Conservation (phyloP, 2,113 vertebrate genomes). For the Phaetusa simplex region DNA sequence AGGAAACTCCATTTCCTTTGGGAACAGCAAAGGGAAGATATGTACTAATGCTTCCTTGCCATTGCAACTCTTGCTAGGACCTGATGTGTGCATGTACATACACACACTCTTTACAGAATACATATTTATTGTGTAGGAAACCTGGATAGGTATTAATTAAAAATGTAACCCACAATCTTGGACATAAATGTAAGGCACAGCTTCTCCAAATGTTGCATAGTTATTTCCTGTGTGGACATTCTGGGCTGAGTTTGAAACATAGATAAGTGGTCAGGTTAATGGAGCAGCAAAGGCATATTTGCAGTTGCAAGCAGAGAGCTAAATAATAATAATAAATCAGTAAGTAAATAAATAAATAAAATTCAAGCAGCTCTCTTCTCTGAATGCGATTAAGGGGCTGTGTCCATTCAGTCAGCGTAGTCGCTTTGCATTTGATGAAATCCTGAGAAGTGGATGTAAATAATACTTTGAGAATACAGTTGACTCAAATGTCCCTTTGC, state of each 20-base stretch:
- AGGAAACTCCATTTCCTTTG: neutral
- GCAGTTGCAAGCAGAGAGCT: constrained; percentile 27
- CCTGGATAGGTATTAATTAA: neutral
- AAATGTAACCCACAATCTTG: neutral
- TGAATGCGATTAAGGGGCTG: neutral
- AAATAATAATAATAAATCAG: constrained; percentile 52
- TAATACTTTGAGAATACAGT: neutral
- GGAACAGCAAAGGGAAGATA: neutral
- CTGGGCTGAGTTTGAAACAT: neutral
- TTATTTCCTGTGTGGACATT: neutral
- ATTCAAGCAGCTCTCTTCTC: neutral
- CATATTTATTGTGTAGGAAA: neutral
- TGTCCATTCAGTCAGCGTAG: neutral
- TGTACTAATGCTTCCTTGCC: neutral
- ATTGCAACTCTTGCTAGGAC: neutral
- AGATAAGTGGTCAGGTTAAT: constrained; percentile 13
- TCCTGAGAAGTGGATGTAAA: neutral
- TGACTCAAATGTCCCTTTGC: neutral
- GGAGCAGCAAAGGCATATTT: constrained; percentile 4
- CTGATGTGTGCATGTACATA: neutral
- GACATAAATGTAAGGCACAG: neutral
- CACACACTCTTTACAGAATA: neutral
- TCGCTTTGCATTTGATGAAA: constrained; percentile 39
- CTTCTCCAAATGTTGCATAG: neutral
- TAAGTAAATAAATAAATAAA: constrained; percentile 30